Percentiles rank a stretch among this genome's conserved stretches.
Conservation (phyloP, 2,888 invertebrate species). For the Rhagium mordax region DNA sequence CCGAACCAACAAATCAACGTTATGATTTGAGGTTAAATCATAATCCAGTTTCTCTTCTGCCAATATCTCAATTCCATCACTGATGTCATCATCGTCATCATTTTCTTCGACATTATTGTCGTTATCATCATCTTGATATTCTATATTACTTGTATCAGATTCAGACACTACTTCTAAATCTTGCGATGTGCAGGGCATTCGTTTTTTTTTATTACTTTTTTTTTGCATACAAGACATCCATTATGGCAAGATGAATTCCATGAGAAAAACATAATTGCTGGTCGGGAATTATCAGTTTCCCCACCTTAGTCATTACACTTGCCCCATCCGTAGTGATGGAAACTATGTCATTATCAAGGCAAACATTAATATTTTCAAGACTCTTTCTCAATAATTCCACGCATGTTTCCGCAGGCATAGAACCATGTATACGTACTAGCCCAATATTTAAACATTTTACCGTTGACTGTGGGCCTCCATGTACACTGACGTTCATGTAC, state of each 20-base stretch:
- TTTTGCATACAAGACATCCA: neutral
- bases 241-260: neutral
- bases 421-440: neutral
- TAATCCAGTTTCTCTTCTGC: neutral
- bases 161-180: neutral
- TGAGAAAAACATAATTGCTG: neutral
- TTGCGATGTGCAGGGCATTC: neutral
- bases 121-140: neutral
- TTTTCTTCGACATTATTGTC: neutral
- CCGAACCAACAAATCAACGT: too few relatives aligned
- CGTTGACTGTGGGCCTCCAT: neutral
- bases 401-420: neutral
- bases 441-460: neutral
- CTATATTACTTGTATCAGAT: neutral
- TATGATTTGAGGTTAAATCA: too few relatives aligned
- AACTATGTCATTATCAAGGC: neutral
- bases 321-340: neutral
- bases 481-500: neutral
- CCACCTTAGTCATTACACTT: neutral
- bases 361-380: neutral
- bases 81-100: neutral
- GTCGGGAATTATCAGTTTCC: neutral
- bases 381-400: neutral
- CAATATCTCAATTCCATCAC: neutral
- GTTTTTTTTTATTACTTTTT: neutral